Base-by-base conservation (phyloP, 2,113 vertebrate genomes). In the Phalacrocorax aristotelis region DNA sequence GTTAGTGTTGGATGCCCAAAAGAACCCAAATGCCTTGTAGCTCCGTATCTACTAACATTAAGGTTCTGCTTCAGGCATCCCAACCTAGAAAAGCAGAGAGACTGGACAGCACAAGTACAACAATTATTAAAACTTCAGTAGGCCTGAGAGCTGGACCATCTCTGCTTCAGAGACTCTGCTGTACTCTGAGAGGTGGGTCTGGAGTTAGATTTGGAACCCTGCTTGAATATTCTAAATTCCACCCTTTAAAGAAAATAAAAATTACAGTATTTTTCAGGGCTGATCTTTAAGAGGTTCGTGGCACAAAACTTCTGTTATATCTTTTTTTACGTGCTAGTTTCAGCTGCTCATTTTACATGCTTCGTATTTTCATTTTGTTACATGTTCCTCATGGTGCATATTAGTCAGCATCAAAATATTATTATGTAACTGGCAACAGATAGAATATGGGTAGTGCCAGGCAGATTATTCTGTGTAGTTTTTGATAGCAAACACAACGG, bases 401-500 rank as follows among this genome's bases (percentile, higher is more conserved):
- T 87, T 89, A 92, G 25, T 58, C 52, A 89, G 3, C 46, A 76
- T 80, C 40, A 62, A 80, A 57, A 95, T 90, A 96, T 32, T 71
- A 27, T 87, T 61, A 46, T 25, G 17, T 61, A 89, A 75, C 90
- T 89, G 64, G 90, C 38, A 94, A 83, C 61, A 62, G 84, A 83
- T 23, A 83, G 42, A 88, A 92, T 75, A 80, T 29, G 16, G 7
- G 20, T 74, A 83, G 55, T 78, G 60, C 61, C 66, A 51, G 49
- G 46, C 23, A 95, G 54, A 94, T 93, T 91, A 85, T 90, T 66
- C 49, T 79, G 21, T 71, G 34, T 49, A 65, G 20, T 70, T 91
- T 91, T 94, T 88, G 80, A 81, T 93, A 92, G 83, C 82, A 96
- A 95, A 75, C 83, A 88, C 21, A 4, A 52, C 87, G 69, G 54